These are phyloP conservation scores for Chrysodeixis includens DNA, from an alignment of 2,888 invertebrate genomes.

Conservation along the genomic window DNA sequence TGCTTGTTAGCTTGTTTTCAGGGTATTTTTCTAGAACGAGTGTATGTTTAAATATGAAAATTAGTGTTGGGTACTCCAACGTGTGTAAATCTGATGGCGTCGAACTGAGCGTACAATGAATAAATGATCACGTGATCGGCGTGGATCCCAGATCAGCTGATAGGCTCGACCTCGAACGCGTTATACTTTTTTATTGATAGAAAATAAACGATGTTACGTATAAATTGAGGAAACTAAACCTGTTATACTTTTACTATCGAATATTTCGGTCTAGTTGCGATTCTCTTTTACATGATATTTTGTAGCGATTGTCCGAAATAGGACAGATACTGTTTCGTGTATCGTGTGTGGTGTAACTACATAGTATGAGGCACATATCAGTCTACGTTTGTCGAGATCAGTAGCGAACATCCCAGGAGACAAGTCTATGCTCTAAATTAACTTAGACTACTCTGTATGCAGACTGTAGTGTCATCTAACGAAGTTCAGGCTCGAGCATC, in stretches of 20 bases:
- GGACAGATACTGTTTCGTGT: conserved; percentile 61
- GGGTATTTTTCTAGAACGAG: too few relatives aligned
- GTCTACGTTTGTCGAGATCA: conserved; percentile 78
- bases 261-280: too few relatives aligned
- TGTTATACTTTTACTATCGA: background rate
- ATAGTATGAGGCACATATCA: conserved; percentile 69
- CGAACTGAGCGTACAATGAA: conserved; percentile 33
- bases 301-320: background rate
- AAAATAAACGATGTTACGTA: conserved; percentile 29
- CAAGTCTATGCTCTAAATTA: conserved; percentile 82
- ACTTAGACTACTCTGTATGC: conserved; percentile 86
- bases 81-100: conserved; percentile 47
- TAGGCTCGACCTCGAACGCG: conserved; percentile 43
- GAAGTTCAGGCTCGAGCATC: conserved; percentile 76
- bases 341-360: conserved; percentile 51
- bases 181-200: conserved; percentile 51
- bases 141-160: conserved; percentile 46
- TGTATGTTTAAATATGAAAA: conserved; percentile 17
- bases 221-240: background rate
- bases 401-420: conserved; percentile 69
- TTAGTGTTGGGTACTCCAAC: conserved; percentile 19
- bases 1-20: too few relatives aligned
- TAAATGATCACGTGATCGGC: conserved; percentile 47
- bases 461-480: conserved; percentile 81
- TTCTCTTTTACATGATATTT: background rate